Percentiles rank a stretch among this genome's conserved stretches.
Conservation (phyloP, 1,140 invertebrate species). For the Drosophila grimshawi region DNA sequence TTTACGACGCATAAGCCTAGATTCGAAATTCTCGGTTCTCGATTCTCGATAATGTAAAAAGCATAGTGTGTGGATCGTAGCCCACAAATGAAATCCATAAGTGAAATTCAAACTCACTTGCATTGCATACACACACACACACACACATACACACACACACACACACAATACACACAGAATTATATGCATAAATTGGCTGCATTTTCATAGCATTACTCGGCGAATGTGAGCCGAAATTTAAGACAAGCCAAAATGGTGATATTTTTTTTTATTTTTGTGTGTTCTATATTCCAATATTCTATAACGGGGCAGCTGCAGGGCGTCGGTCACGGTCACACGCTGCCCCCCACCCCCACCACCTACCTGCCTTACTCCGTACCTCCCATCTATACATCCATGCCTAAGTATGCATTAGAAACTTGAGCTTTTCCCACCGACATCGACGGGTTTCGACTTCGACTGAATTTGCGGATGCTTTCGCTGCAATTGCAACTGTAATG, state of each 20-base stretch:
- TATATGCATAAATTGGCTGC: not conserved
- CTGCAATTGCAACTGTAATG: slow-evolving; percentile 37
- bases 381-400: not conserved
- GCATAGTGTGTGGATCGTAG: too few species aligned
- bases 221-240: slow-evolving; percentile 8
- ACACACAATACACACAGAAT: not conserved
- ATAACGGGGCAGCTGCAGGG: slow-evolving; percentile 23
- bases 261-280: not conserved
- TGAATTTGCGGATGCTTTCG: slow-evolving; percentile 40
- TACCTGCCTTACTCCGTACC: too few species aligned
- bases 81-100: too few species aligned
- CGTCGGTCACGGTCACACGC: slow-evolving; percentile 31
- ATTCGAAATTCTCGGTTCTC: not conserved
- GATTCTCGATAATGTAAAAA: too few species aligned
- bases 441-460: slow-evolving; percentile 24
- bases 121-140: too few species aligned
- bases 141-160: not conserved
- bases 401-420: slow-evolving; percentile 42
- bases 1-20: not conserved
- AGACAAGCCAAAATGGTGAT: slow-evolving; percentile 1
- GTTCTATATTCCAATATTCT: slow-evolving; percentile 20
- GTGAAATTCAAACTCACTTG: not conserved
- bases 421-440: slow-evolving; percentile 44
- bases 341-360: not conserved
- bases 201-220: not conserved